Percentiles rank a stretch among this genome's conserved stretches.
Conservation (phyloP, 2,888 invertebrate genomes). For the Caenorhabditis parvicauda region DNA sequence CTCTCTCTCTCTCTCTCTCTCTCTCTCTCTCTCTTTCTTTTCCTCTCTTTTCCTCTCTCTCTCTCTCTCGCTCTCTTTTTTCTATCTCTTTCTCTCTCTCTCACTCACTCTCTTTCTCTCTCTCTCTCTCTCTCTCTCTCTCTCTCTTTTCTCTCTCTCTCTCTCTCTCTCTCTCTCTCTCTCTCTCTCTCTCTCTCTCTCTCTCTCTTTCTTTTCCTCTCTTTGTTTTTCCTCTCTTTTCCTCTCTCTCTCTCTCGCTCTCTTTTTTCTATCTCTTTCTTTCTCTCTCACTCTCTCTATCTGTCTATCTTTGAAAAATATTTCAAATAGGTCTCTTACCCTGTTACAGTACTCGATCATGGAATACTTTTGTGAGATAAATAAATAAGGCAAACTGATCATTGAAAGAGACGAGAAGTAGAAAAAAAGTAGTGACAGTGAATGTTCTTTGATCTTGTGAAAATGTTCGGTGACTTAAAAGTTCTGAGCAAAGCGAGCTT, state of each 20-base stretch:
- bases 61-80: neutral
- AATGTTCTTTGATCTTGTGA: no score
- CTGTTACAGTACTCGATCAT: no score
- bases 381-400: no score
- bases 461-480: no score
- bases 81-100: neutral
- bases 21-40: neutral
- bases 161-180: slow-evolving; percentile 4
- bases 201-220: neutral
- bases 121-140: neutral
- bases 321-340: neutral
- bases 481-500: no score
- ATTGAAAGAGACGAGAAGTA: no score
- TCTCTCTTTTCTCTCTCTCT: slow-evolving; percentile 8
- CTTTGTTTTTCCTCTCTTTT: neutral
- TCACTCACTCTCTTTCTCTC: neutral
- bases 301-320: neutral
- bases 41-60: neutral
- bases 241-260: neutral
- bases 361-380: no score
- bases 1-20: neutral
- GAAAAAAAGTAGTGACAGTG: no score
- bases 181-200: slow-evolving; percentile 1
- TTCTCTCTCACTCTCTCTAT: neutral
- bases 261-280: neutral